Percentiles rank a stretch among this genome's conserved stretches.
Conservation (phyloP, 1,140 invertebrate genomes). For the Heterodera schachtii region DNA sequence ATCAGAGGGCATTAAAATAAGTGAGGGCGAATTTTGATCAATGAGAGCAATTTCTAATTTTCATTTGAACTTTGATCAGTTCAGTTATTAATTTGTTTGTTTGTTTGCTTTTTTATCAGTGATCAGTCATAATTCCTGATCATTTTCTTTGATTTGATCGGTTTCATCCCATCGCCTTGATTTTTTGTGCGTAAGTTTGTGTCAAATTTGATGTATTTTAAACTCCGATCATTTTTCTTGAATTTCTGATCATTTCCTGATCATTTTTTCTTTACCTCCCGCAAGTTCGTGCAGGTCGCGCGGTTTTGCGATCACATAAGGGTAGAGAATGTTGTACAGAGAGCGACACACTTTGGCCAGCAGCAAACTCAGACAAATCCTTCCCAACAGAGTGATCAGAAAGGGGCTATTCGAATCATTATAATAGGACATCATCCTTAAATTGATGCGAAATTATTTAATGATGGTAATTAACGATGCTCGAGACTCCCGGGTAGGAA, state of each 20-base stretch:
- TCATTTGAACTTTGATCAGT: too few species aligned
- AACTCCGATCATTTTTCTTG: neutral
- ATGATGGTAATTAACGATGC: too few species aligned
- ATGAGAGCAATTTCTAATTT: too few species aligned
- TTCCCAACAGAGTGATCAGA: neutral
- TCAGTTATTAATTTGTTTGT: too few species aligned
- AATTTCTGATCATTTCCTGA: neutral
- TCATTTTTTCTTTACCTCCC: neutral
- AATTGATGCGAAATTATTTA: neutral
- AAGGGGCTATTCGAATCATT: constrained; percentile 4
- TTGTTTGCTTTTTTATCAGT: too few species aligned
- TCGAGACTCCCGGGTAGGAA: too few species aligned
- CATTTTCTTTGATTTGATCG: neutral
- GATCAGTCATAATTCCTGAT: neutral
- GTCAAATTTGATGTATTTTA: neutral
- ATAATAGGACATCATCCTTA: neutral
- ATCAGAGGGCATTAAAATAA: too few species aligned
- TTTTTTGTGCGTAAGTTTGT: too few species aligned
- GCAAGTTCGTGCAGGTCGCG: constrained; percentile 39
- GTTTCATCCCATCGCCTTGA: too few species aligned
- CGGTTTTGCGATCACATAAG: constrained; percentile 47
- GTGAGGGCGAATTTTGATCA: too few species aligned
- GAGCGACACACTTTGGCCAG: constrained; percentile 34
- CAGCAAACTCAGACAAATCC: constrained; percentile 21
- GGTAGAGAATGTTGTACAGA: constrained; percentile 46